Evolutionary conservation across 2,113 vertebrate species (phyloP), one percentile per base, ranked within the genome.

Genomic region (Scomber japonicus): DNA sequence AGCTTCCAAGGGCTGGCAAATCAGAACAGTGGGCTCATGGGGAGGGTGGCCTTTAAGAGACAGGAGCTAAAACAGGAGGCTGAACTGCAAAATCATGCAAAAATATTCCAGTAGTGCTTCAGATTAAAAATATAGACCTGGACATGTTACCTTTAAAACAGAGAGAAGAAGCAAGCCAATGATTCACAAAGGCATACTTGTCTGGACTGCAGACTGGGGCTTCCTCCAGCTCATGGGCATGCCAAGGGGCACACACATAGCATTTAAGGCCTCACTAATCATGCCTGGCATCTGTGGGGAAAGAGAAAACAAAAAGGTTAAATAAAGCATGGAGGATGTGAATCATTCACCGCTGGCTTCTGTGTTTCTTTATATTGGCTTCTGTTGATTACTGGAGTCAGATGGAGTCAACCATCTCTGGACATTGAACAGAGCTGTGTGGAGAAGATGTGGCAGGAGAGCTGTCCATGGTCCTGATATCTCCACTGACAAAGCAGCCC

Each of bases 231-330:
- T 51, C 2, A n/a, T 16, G n/a, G 11, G 44, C 13, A 79, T 67
- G 40, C 35, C 56, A 59, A 69, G 48, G 66, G 27, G 62, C 76
- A 57, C 67, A 35, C 27, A 24, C 19, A 62, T 21, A 54, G 54
- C 11, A 63, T 56, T 65, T 55, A 21, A 14, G 9, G 51, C 53
- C 12, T 77, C 65, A 59, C 24, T 49, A 53, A 46, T 61, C 62
- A 56, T 46, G n/a, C 21, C 73, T 51, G 50, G 46, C 49, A 13
- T 57, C 15, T 11, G 1, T 14, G 3, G 21, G 44, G 46, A 8
- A 66, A 49, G 11, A 31, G 24, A 75, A 19, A 51, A 35, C 45
- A 45, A 55, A 15, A 68, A 2, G 21, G 45, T 40, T 70, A 13
- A 53, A 44, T 57, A 45, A 65, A 59, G 45, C 50, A 54, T 54